phyloP scores from a whole-genome alignment of 92 coral and sea anemone genomes.

The Bergia puertoricense region DNA sequence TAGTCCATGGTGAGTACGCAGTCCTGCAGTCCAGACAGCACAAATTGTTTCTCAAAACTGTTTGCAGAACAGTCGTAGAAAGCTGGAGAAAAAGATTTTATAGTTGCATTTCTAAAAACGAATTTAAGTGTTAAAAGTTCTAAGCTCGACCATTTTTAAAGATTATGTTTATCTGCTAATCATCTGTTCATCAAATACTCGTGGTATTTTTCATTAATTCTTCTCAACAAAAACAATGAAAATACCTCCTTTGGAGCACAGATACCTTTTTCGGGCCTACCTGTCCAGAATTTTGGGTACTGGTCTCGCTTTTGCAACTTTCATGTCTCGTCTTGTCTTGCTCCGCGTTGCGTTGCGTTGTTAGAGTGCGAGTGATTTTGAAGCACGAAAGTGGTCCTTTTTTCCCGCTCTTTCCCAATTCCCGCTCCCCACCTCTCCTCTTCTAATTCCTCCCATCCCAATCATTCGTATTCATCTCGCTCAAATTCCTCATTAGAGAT shows the following conservation, averaged over 20 bases:
- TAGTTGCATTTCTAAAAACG: not conserved
- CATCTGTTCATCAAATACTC: no score
- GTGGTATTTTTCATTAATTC: no score
- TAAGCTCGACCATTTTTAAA: not conserved
- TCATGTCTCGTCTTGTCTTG: no score
- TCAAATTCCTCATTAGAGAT: not conserved
- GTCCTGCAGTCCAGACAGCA: conserved; percentile 84
- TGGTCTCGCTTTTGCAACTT: no score
- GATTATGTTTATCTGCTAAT: no score
- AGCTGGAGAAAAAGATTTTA: conserved; percentile 40
- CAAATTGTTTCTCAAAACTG: conserved; percentile 92
- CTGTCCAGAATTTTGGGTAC: no score
- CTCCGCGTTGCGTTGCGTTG: not conserved
- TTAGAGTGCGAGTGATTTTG: not conserved
- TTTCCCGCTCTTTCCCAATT: not conserved
- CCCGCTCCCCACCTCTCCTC: no score
- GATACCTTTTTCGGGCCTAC: no score
- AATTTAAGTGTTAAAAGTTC: not conserved
- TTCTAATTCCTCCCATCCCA: no score
- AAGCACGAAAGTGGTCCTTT: not conserved
- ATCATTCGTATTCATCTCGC: no score
- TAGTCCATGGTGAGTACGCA: conserved; percentile 94
- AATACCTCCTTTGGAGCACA: no score
- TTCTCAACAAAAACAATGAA: no score
- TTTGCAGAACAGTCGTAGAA: conserved; percentile 98